These are phyloP conservation scores for Opisthograptis luteolata DNA, from an alignment of 2,888 invertebrate genomes.

Conservation along the genomic window DNA sequence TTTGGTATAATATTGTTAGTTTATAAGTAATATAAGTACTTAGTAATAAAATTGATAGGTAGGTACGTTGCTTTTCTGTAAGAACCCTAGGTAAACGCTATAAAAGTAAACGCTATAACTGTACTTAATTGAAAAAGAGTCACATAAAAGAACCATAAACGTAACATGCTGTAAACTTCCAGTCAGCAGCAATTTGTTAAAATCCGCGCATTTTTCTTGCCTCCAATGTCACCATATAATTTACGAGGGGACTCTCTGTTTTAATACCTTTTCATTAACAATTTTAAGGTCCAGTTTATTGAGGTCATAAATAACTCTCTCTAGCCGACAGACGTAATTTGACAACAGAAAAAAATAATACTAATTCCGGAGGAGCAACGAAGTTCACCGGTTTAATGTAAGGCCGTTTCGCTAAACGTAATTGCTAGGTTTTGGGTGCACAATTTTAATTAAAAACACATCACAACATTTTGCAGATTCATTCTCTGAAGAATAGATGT, in stretches of 20 bases:
- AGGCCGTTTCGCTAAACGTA: conserved; percentile 5
- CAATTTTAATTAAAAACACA: neutral
- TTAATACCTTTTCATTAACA: conserved; percentile 85
- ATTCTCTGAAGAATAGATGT: no score
- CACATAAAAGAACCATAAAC: conserved; percentile 30
- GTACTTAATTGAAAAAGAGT: conserved; percentile 14
- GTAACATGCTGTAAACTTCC: conserved; percentile 34
- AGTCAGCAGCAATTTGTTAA: conserved; percentile 64
- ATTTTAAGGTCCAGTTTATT: conserved; percentile 84
- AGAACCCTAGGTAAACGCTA: no score
- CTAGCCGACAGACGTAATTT: conserved; percentile 66
- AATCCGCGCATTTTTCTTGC: conserved; percentile 79
- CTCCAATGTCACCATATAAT: conserved; percentile 77
- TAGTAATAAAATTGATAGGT: no score
- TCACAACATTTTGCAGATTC: no score
- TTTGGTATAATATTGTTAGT: no score
- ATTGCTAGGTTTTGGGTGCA: neutral
- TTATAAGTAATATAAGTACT: no score
- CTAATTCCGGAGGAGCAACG: conserved; percentile 42
- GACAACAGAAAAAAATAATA: conserved; percentile 54
- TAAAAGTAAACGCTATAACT: conserved; percentile 26
- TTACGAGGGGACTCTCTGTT: conserved; percentile 78
- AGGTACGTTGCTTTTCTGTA: no score
- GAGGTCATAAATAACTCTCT: conserved; percentile 80
- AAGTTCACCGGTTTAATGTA: conserved; percentile 42